phyloP scores from a whole-genome alignment of 2,888 invertebrate species.

The Tortricodes alternella region DNA sequence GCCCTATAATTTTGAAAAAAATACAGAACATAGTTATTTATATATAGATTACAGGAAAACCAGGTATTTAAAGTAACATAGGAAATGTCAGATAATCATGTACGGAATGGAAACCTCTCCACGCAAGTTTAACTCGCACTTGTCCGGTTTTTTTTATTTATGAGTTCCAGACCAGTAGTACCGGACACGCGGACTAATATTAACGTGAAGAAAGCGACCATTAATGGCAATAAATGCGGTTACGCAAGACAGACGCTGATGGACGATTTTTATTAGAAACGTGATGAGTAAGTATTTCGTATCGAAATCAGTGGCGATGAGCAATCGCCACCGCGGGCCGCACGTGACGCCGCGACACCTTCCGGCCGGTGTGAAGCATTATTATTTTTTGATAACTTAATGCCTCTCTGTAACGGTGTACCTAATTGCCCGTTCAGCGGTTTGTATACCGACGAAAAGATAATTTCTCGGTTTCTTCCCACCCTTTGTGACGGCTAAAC shows the following conservation, averaged over 20 bases:
- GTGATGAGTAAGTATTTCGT: slow-evolving; percentile 66
- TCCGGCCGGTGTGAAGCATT: slow-evolving; percentile 79
- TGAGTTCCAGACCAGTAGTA: too few species aligned
- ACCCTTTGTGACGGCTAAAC: slow-evolving; percentile 77
- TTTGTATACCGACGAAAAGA: slow-evolving; percentile 73
- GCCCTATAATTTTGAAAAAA: too few species aligned
- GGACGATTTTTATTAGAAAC: slow-evolving; percentile 77
- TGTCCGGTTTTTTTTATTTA: too few species aligned
- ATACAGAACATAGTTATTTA: too few species aligned
- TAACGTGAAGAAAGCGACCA: slow-evolving; percentile 65
- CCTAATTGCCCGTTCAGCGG: slow-evolving; percentile 80
- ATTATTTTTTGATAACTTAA: slow-evolving; percentile 79
- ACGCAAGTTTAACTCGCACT: too few species aligned
- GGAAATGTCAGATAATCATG: too few species aligned
- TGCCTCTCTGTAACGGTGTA: slow-evolving; percentile 76
- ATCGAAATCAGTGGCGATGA: slow-evolving; percentile 64
- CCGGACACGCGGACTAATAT: slow-evolving; percentile 52
- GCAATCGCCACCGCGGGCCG: slow-evolving; percentile 55
- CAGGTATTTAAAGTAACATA: too few species aligned
- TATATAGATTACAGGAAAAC: too few species aligned
- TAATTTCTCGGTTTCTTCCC: slow-evolving; percentile 80
- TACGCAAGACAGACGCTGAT: slow-evolving; percentile 69
- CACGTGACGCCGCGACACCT: slow-evolving; percentile 75
- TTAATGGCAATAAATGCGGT: slow-evolving; percentile 78
- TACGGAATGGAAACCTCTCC: too few species aligned